Evolutionary conservation across 2,113 vertebrate species (phyloP), one percentile per base, ranked within the genome.

Genomic region (Eretmochelys imbricata): DNA sequence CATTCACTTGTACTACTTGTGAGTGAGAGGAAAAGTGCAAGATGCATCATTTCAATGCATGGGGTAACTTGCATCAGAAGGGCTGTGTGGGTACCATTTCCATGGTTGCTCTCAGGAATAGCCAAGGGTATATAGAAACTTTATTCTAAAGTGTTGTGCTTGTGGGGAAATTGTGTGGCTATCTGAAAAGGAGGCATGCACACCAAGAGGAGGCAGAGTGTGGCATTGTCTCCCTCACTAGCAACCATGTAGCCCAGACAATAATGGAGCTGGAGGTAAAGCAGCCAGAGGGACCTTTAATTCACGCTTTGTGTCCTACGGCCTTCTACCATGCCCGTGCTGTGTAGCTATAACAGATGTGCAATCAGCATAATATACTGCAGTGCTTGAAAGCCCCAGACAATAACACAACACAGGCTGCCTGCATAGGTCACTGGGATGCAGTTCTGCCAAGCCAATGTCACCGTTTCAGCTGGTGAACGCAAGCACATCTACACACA

Each of bases 381-480:
- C 38, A 65, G 29, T 2, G 1, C 89, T 85, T 88, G 79, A 91
- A 93, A 80, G 3, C 46, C 49, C 42, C 1, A 25, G 6, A 82
- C 59, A 1, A 16, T 29, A 31, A 11, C 86, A 89, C 50, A 85
- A 31, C 1, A 2, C 19, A 93, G 78, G 19, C 31, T 54, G 42
- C n/a, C 29, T 75, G 59, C 17, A 10, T 51, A 54, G 84, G 35
- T 62, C 27, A 78, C n/a, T 8, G 72, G 31, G 31, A 75, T 38
- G 42, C 35, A 2, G 22, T 24, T 59, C 35, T 49, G 6, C 17
- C 76, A 81, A 91, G 53, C 3, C 20, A 65, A 54, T 49, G 89
- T 57, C 8, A 84, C 3, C 3, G 2, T 25, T 89, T 89, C 82
- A 84, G 38, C 3, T 35, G 25, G 1, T 0, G 0, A 85, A 5